Percentiles rank a stretch among this genome's conserved stretches.
These are phyloP conservation scores for Edolisoma coerulescens DNA, from an alignment of 2,113 vertebrate species.

Conservation along the genomic window DNA sequence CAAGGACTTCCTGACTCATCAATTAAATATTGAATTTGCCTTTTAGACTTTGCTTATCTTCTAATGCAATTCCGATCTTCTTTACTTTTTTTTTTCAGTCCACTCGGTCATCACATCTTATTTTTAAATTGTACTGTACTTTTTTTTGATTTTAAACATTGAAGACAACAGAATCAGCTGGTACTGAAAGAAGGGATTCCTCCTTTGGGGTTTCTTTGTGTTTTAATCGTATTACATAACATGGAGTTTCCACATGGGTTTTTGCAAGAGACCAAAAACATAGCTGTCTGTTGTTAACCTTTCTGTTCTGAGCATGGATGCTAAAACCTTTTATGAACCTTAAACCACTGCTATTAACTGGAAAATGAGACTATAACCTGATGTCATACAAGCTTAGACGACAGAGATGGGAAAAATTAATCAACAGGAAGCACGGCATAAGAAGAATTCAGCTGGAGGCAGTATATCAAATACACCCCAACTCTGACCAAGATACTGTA, in stretches of 20 bases:
- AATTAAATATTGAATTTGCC: neutral
- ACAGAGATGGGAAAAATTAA: neutral
- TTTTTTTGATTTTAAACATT: neutral
- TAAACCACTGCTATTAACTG: neutral
- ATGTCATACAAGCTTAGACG: neutral
- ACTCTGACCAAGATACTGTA: neutral
- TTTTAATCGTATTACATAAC: neutral
- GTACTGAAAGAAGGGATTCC: neutral
- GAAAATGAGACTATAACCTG: neutral
- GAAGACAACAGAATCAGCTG: neutral
- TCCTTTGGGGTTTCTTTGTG: neutral
- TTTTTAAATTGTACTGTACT: neutral
- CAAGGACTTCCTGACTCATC: neutral
- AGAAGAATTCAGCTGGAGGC: neutral
- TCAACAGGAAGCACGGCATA: neutral
- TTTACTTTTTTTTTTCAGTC: neutral
- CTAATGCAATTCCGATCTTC: neutral
- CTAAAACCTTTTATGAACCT: neutral
- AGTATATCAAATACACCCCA: neutral
- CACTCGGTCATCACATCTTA: neutral
- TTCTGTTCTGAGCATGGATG: neutral
- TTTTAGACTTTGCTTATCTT: neutral
- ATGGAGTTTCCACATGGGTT: neutral
- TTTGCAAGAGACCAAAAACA: neutral
- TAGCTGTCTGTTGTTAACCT: neutral